Evolutionary conservation across 1,140 invertebrate species (phyloP).

Genomic region (Drosophila grimshawi): DNA sequence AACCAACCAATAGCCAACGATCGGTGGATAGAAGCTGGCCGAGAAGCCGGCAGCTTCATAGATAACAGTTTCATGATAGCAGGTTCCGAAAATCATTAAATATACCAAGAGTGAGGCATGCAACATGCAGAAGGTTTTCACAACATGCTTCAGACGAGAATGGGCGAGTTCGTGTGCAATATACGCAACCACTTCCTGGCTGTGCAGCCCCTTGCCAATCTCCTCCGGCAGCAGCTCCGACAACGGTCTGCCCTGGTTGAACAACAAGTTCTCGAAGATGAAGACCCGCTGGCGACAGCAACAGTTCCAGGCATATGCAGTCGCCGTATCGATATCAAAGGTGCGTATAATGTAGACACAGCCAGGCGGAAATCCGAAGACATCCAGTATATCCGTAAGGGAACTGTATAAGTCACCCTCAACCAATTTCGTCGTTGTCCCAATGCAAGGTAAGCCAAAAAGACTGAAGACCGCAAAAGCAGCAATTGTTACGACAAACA

Average conservation of each 20-base stretch:
- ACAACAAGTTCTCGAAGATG: conserved; percentile 42
- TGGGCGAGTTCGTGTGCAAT: conserved; percentile 58
- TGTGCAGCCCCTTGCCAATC: conserved; percentile 29
- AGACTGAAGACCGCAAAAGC: neutral
- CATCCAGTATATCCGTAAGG: neutral
- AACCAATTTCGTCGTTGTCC: conserved; percentile 7
- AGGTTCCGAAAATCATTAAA: conserved; percentile 39
- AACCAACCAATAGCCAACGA: conserved; percentile 43
- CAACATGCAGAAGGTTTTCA: conserved; percentile 6
- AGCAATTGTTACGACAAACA: neutral
- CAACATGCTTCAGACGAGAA: conserved; percentile 15
- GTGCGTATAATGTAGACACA: conserved; percentile 33
- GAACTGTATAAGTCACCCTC: neutral
- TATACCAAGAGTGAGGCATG: conserved; percentile 39
- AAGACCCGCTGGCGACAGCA: conserved; percentile 38
- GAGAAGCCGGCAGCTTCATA: conserved; percentile 55
- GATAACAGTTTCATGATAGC: neutral
- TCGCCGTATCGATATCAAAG: conserved; percentile 4
- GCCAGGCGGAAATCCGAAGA: conserved; percentile 16
- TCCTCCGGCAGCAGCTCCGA: conserved; percentile 26
- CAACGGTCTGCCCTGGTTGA: conserved; percentile 20
- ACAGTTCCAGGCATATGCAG: conserved; percentile 35
- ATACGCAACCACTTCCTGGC: conserved; percentile 39
- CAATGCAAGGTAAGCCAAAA: conserved; percentile 41
- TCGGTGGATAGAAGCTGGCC: conserved; percentile 28